A percentile compares a stretch with the other conserved stretches of the same genome.
These are phyloP conservation scores for Apaloderma vittatum DNA, from an alignment of 2,113 vertebrate species.

Conservation along the genomic window DNA sequence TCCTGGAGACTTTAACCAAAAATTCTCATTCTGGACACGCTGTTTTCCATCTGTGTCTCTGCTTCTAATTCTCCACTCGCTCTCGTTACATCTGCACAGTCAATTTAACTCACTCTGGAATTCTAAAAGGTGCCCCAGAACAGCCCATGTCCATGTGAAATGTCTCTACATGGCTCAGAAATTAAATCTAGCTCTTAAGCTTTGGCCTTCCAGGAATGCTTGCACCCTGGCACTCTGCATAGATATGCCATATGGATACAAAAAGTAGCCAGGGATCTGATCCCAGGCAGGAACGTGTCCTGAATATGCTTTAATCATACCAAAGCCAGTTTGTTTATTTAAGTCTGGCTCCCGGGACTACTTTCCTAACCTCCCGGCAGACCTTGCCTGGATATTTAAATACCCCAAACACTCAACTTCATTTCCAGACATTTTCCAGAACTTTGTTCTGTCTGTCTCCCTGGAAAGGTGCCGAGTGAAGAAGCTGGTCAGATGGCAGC, in stretches of 20 bases:
- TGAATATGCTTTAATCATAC: constrained; percentile 18
- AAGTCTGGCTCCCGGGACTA: constrained; percentile 25
- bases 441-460: not conserved
- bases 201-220: constrained; percentile 47
- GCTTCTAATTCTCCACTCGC: not conserved
- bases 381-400: not conserved
- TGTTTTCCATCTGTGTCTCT: not conserved
- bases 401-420: not conserved
- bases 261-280: constrained; percentile 57
- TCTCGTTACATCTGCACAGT: not conserved
- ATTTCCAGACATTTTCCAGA: constrained; percentile 30
- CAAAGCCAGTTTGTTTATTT: constrained; percentile 51
- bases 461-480: not conserved
- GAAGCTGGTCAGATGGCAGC: not conserved
- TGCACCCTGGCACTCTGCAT: constrained; percentile 14
- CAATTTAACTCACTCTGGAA: constrained; percentile 25
- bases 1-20: not conserved
- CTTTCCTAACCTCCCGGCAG: not conserved
- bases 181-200: constrained; percentile 19
- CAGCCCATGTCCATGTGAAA: not conserved
- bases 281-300: constrained; percentile 24
- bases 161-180: not conserved
- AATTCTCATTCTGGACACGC: not conserved
- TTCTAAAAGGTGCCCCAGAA: not conserved
- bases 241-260: constrained; percentile 50